Percentiles rank a stretch among this genome's conserved stretches.
These are phyloP conservation scores for Malachius bipustulatus DNA, from an alignment of 2,888 invertebrate species.

Conservation along the genomic window DNA sequence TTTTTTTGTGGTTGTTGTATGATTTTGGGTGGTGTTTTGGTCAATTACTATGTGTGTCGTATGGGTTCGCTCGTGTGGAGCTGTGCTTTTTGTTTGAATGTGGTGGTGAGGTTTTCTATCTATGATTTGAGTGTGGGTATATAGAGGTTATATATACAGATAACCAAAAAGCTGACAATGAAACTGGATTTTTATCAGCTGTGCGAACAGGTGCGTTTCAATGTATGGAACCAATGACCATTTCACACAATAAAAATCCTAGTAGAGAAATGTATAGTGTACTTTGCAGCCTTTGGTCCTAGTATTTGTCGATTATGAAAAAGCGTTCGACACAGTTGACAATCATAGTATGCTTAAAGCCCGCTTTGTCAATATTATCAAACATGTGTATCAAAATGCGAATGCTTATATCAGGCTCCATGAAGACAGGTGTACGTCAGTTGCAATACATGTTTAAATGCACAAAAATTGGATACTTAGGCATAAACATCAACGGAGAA, in stretches of 20 bases:
- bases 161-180: constrained; percentile 14
- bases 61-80: too few relatives aligned
- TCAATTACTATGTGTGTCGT: too few relatives aligned
- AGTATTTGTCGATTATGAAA: constrained; percentile 8
- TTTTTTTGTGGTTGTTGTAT: too few relatives aligned
- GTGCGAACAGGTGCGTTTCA: constrained; percentile 17
- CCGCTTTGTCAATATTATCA: constrained; percentile 6
- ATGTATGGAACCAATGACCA: constrained; percentile 16
- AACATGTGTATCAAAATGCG: constrained; percentile 9
- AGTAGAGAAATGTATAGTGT: constrained; percentile 17
- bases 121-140: too few relatives aligned
- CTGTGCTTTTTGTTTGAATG: too few relatives aligned
- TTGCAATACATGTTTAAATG: constrained; percentile 11
- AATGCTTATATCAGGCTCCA: constrained; percentile 8
- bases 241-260: constrained; percentile 14
- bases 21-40: too few relatives aligned
- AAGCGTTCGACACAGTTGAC: too few relatives aligned
- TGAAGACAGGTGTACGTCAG: constrained; percentile 8
- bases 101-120: too few relatives aligned
- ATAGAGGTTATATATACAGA: too few relatives aligned
- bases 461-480: constrained; percentile 4
- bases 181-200: constrained; percentile 18
- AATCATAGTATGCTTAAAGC: constrained; percentile 7
- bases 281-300: constrained; percentile 10
- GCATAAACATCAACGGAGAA: constrained; percentile 10